phyloP scores from a whole-genome alignment of 2,797 vertebrate genomes.

The Garrulus glandarius region DNA sequence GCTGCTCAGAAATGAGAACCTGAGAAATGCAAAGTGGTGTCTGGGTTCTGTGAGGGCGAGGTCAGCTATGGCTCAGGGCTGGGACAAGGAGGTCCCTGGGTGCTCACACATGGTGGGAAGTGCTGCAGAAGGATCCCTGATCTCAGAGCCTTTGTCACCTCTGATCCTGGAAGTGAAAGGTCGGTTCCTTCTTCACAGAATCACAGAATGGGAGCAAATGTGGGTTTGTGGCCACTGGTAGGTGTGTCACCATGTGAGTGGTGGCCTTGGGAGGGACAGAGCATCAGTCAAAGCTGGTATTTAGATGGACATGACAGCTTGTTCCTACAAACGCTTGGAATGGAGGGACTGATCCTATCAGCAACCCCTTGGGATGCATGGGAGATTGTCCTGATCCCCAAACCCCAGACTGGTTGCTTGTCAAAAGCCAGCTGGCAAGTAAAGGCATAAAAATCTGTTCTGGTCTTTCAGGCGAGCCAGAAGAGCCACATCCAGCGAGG shows the following conservation, averaged over 20 bases:
- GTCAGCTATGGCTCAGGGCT: background rate
- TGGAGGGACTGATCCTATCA: background rate
- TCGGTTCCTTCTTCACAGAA: background rate
- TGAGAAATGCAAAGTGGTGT: background rate
- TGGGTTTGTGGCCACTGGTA: background rate
- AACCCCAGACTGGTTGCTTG: background rate
- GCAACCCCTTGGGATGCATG: background rate
- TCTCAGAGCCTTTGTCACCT: background rate
- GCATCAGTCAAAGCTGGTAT: background rate
- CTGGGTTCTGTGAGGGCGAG: background rate
- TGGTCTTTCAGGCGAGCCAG: background rate
- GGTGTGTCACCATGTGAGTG: fast-evolving
- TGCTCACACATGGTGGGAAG: background rate
- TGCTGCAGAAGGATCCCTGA: background rate
- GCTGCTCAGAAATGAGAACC: background rate
- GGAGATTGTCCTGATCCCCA: background rate
- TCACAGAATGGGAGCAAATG: background rate
- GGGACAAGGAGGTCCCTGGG: background rate
- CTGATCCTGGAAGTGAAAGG: background rate
- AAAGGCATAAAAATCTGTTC: background rate
- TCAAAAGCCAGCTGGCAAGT: background rate
- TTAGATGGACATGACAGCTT: background rate
- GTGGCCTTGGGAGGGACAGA: background rate
- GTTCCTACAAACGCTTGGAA: background rate
- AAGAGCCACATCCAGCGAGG: background rate